These are phyloP conservation scores for Xiphophorus couchianus DNA, from an alignment of 2,113 vertebrate species.

Conservation along the genomic window DNA sequence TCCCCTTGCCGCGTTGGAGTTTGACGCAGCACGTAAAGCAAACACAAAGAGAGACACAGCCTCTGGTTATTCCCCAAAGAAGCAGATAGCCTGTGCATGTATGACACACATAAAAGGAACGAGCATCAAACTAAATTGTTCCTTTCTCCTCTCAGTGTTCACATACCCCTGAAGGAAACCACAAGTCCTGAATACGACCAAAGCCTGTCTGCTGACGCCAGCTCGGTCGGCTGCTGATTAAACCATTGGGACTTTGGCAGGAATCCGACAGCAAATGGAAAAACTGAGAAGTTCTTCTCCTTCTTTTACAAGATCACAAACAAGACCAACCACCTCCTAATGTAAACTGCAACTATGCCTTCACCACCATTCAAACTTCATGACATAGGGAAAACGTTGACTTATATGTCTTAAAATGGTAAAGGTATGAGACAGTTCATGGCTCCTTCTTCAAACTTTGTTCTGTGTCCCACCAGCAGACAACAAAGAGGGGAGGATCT, in stretches of 20 bases:
- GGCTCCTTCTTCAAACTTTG: constrained; percentile 6
- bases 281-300: constrained; percentile 42
- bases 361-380: constrained; percentile 1
- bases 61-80: constrained; percentile 34
- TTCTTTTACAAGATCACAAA: constrained; percentile 43
- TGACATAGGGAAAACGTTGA: not conserved
- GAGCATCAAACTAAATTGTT: constrained; percentile 64
- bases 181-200: constrained; percentile 67
- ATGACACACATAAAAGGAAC: constrained; percentile 71
- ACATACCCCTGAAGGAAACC: constrained; percentile 67
- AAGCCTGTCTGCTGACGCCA: constrained; percentile 69
- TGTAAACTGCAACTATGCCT: constrained; percentile 4
- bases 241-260: constrained; percentile 70
- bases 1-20: constrained; percentile 24
- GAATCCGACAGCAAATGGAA: constrained; percentile 58
- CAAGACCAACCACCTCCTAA: constrained; percentile 1
- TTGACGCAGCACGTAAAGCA: constrained; percentile 24
- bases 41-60: constrained; percentile 32
- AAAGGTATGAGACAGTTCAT: not conserved
- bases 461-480: constrained; percentile 17
- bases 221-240: constrained; percentile 66
- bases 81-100: constrained; percentile 54
- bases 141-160: constrained; percentile 60
- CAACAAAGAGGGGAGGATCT: constrained; percentile 17
- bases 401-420: not conserved